A percentile compares a stretch with the other conserved stretches of the same genome.
Conservation (phyloP, 2,797 vertebrate species). For the Enteromius thamalakanensis region DNA sequence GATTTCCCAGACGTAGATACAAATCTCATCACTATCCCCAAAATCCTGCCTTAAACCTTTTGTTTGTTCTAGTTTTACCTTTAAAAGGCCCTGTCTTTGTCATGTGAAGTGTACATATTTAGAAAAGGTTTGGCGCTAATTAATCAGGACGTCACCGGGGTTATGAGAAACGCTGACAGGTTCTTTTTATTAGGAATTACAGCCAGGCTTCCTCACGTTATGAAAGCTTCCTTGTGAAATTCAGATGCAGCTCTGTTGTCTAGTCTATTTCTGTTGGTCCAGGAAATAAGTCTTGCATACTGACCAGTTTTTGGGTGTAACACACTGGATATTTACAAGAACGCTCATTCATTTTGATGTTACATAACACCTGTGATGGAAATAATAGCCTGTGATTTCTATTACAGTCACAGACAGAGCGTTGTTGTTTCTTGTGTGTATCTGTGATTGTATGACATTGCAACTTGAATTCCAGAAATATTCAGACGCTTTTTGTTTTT, state of each 20-base stretch:
- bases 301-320: background rate
- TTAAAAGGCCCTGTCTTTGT: background rate
- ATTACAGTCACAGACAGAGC: background rate
- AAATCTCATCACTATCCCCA: background rate
- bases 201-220: background rate
- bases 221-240: slow-evolving; percentile 15
- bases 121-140: background rate
- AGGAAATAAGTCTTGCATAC: slow-evolving; percentile 1
- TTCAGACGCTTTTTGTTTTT: too few species aligned
- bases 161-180: slow-evolving; percentile 1
- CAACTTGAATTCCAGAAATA: too few species aligned
- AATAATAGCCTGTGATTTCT: background rate
- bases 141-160: background rate
- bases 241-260: too few species aligned
- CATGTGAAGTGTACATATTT: background rate
- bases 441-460: background rate
- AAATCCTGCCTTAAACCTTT: background rate
- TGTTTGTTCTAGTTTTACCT: slow-evolving; percentile 2
- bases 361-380: background rate
- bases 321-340: background rate
- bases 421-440: background rate
- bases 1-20: background rate
- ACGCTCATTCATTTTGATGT: slow-evolving; percentile 4
- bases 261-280: background rate
- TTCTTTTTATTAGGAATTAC: background rate